Evolutionary conservation across 2,797 vertebrate genomes (phyloP).

Genomic region (Sternotherus odoratus): DNA sequence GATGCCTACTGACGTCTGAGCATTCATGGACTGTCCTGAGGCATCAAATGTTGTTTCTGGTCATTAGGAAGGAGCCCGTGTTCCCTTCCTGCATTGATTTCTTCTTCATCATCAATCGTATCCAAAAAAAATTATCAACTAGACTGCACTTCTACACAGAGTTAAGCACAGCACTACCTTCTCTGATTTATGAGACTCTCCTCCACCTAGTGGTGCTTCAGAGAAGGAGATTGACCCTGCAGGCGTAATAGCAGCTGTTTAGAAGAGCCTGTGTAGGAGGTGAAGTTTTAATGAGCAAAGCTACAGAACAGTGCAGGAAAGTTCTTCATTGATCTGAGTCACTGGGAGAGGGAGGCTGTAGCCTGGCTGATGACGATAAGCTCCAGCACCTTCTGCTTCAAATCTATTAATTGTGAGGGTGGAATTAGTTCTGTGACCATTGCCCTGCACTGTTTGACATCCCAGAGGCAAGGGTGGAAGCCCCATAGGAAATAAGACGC

Average conservation of each 20-base stretch:
- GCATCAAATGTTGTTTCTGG: no score
- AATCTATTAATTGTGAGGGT: not conserved
- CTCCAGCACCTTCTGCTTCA: not conserved
- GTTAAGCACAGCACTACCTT: not conserved
- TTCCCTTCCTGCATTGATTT: not conserved
- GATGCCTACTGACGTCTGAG: not conserved
- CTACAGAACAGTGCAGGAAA: not conserved
- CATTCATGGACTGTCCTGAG: not conserved
- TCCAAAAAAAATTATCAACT: not conserved
- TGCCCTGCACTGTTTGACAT: not conserved
- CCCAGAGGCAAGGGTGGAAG: not conserved
- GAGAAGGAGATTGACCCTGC: not conserved
- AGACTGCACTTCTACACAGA: not conserved
- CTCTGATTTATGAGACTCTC: not conserved
- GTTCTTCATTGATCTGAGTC: not conserved
- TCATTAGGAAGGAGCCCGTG: not conserved
- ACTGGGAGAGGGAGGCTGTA: not conserved
- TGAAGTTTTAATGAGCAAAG: not conserved
- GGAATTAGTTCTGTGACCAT: not conserved
- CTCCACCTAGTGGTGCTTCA: not conserved
- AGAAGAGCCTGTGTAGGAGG: not conserved
- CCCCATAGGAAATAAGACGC: not conserved
- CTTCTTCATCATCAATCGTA: not conserved
- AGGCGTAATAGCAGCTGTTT: not conserved
- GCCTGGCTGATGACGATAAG: not conserved